Base-by-base conservation (phyloP, 2,797 vertebrate genomes). In the Pagetopsis macropterus region DNA sequence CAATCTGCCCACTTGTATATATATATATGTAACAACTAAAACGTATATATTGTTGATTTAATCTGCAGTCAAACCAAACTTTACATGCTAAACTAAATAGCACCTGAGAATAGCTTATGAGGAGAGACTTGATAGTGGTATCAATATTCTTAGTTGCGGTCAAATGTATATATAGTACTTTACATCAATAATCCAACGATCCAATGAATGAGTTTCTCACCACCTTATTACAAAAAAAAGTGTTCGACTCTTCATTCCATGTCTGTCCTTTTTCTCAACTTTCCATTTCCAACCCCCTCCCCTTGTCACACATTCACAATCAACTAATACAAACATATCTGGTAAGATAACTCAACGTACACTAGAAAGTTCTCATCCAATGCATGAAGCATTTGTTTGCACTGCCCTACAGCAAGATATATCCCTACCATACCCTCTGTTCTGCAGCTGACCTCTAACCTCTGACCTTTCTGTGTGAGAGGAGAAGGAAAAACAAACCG, bases 361-460 rank as follows among this genome's bases (percentile, higher is more conserved):
- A 33, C 13, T 11, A 15, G 33, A 62, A 49, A 8, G n/a, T 21
- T 81, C 37, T 49, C 21, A 41, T 52, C 5, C 3, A 19, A 27
- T 0, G 16, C 27, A 60, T 52, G 40, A 40, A 11, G 48, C 50
- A n/a, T 41, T 16, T 21, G 13, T 27, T 60, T 48, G 55, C 31
- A 3, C 14, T 11, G 9, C 49, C 23, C 14, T 9, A 2, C 1
- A 50, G 65, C 33, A 16, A 48, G 31, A 64, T 2, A 52, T 54
- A 19, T 48, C 52, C 45, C n/a, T 3, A 14, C 31, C 33, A 8
- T 46, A 16, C 33, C 57, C 21, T 59, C 49, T 44, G 23, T 21
- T 40, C 41, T 59, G 37, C 16, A 33, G 62, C 37, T 45, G 59
- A 65, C 41, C 37, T 21, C 44, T 50, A 61, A 70, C 54, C 50